Conservation (phyloP, 2,797 vertebrate genomes). For the Acanthornis magna region DNA sequence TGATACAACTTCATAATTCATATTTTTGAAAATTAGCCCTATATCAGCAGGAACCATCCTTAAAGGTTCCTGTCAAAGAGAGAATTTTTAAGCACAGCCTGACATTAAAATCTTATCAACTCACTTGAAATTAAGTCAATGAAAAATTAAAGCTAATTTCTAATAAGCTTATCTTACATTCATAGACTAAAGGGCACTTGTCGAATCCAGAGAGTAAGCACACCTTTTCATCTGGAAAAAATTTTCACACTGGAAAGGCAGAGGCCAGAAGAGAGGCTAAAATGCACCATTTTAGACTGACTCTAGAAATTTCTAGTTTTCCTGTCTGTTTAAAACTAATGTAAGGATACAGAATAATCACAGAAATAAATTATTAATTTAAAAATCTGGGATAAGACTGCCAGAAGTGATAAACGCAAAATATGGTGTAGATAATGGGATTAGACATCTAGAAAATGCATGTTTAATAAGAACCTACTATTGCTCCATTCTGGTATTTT, state of each 20-base stretch:
- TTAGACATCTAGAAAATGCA: slow-evolving; percentile 53
- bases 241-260: slow-evolving; percentile 18
- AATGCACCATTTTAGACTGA: not conserved
- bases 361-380: slow-evolving; percentile 61
- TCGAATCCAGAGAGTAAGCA: slow-evolving; percentile 19
- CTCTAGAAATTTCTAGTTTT: not conserved
- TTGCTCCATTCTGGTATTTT: not conserved
- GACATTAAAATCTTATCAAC: slow-evolving; percentile 86
- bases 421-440: slow-evolving; percentile 22
- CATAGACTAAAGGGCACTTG: slow-evolving; percentile 48
- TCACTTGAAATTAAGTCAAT: slow-evolving; percentile 90
- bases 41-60: slow-evolving; percentile 60
- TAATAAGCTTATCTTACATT: slow-evolving; percentile 72
- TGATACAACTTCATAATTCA: slow-evolving; percentile 68
- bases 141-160: slow-evolving; percentile 84
- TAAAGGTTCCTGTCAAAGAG: slow-evolving; percentile 76
- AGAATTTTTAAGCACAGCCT: slow-evolving; percentile 84
- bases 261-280: slow-evolving; percentile 8
- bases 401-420: slow-evolving; percentile 47
- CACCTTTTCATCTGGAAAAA: slow-evolving; percentile 36
- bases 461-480: slow-evolving; percentile 5
- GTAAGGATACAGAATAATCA: slow-evolving; percentile 53
- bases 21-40: slow-evolving; percentile 67
- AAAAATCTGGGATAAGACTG: slow-evolving; percentile 39
- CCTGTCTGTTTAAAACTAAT: slow-evolving; percentile 29